Evolutionary conservation across 2,797 vertebrate species (phyloP), one percentile per base, ranked within the genome.

Genomic region (Danio albolineatus): DNA sequence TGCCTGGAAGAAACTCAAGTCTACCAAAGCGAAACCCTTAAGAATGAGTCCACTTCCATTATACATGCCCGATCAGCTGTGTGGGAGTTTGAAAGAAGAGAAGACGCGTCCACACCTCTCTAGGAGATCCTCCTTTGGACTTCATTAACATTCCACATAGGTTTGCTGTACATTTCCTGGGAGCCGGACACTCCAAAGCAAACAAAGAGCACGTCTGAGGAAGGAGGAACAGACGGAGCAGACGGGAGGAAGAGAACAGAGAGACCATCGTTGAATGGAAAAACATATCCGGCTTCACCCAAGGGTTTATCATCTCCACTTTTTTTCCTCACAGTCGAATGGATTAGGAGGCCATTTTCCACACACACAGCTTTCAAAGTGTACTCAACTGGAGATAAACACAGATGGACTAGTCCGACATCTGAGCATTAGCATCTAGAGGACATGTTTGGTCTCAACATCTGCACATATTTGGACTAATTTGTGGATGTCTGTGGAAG

Each of bases 81-180:
- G 36, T 41, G 49, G 54, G 60, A 76, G 61, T 19, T 7, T 36
- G 21, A 69, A 60, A 73, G 72, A 73, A 28, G 7, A 54, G 54
- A 75, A 6, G n/a, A 46, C 36, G 46, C 36, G 43, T 71, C 62
- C 38, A 83, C 59, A 70, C 51, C 71, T 86, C 59, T 80, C 85
- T 77, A 89, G 84, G 82, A 83, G 88, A 87, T 88, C 83, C 88
- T 90, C 75, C 82, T 56, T 74, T 65, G 84, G 82, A 88, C 85
- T 92, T 92, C 89, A 92, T 92, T 91, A 91, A 87, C 87, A 90
- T 91, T 92, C 90, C 91, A 92, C 88, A 91, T 90, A 90, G 88
- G 89, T 91, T 89, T 82, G 86, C 90, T 92, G 91, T 93, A 93
- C 89, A 93, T 92, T 92, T 92, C 90, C 92, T 92, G 90, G 91